These are phyloP conservation scores for Felis catus DNA, from an alignment of 2,113 vertebrate genomes.

Conservation along the genomic window DNA sequence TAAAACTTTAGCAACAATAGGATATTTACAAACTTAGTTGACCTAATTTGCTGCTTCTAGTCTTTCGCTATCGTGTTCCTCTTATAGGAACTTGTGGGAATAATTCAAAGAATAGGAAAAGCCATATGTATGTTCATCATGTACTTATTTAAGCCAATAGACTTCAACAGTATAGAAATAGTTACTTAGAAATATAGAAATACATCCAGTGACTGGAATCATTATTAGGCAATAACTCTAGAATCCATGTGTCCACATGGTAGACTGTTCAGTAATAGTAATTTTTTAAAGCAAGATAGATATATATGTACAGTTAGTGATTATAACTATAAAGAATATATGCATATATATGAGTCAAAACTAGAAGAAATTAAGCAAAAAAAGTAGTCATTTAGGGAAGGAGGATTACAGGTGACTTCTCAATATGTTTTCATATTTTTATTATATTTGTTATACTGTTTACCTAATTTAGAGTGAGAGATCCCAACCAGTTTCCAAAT, in stretches of 20 bases:
- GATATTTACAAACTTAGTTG: not conserved
- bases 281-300: not conserved
- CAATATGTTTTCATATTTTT: not conserved
- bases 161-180: not conserved
- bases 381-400: not conserved
- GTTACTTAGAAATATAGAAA: not conserved
- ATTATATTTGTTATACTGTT: not conserved
- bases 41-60: not conserved
- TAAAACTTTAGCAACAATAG: not conserved
- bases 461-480: not conserved
- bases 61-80: not conserved
- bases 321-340: not conserved
- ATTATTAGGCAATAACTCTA: not conserved
- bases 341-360: not conserved
- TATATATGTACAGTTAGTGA: not conserved
- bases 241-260: not conserved
- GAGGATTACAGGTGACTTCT: not conserved
- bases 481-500: not conserved
- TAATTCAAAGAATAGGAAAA: not conserved
- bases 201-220: not conserved
- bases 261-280: not conserved
- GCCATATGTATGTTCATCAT: not conserved
- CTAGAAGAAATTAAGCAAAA: not conserved
- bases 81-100: not conserved
- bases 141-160: not conserved